phyloP scores from a whole-genome alignment of 2,888 invertebrate genomes.

The Polymixis lichenea region DNA sequence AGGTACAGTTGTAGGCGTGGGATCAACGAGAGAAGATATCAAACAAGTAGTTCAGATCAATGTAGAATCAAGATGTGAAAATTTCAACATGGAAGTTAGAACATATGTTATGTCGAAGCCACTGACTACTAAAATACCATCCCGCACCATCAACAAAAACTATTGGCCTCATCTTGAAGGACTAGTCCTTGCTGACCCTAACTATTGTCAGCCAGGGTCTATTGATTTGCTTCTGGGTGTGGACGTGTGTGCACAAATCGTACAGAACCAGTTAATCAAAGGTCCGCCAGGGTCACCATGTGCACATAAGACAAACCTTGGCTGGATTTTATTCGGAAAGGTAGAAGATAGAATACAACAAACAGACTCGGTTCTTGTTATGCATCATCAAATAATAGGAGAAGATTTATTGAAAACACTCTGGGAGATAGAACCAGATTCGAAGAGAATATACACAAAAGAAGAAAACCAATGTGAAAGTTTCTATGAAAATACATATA shows the following conservation, averaged over 20 bases:
- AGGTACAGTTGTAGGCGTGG: slow-evolving; percentile 6
- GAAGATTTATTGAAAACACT: slow-evolving; percentile 26
- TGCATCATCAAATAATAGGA: slow-evolving; percentile 32
- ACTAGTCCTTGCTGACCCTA: slow-evolving; percentile 7
- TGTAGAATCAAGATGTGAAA: slow-evolving; percentile 11
- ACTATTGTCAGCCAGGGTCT: slow-evolving; percentile 7
- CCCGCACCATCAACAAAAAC: slow-evolving; percentile 7
- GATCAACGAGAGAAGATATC: slow-evolving; percentile 10
- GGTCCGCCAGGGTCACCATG: slow-evolving; percentile 17
- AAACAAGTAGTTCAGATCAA: slow-evolving; percentile 16
- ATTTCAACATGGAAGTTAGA: slow-evolving; percentile 14
- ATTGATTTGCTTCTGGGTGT: slow-evolving; percentile 22
- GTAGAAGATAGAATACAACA: slow-evolving; percentile 44
- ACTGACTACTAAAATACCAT: slow-evolving; percentile 28
- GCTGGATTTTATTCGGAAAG: slow-evolving; percentile 1
- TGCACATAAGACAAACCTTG: slow-evolving; percentile 16
- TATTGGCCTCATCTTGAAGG: slow-evolving; percentile 9
- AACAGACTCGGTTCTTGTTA: slow-evolving; percentile 34
- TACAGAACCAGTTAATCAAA: slow-evolving; percentile 26
- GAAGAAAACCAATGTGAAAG: slow-evolving; percentile 17
- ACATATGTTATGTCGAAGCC: slow-evolving; percentile 14
- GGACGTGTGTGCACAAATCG: slow-evolving; percentile 17
- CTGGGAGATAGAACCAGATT: slow-evolving; percentile 32
- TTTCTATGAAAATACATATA: slow-evolving; percentile 8
- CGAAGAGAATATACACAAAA: slow-evolving; percentile 1